Base-by-base conservation (phyloP, 2,797 vertebrate species). In the Hephaestus fuliginosus region DNA sequence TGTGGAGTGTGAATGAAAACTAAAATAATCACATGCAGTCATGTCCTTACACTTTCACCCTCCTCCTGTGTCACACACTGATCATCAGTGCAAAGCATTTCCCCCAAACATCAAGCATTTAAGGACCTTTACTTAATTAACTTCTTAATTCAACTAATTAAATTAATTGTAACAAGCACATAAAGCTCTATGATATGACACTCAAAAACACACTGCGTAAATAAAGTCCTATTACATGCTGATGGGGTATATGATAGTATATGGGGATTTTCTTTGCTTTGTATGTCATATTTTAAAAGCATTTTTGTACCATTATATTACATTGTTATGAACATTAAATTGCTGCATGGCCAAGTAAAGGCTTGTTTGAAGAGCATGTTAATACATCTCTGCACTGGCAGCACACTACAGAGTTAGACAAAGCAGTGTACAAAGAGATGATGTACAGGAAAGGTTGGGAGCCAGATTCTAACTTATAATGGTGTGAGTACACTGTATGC, bases 401-500 rank as follows among this genome's bases (percentile, higher is more conserved):
- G 48, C 18, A 44, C 36, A 48, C 55, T 51, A 52, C 49, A 41
- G 65, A 70, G 73, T 69, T 15, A 33, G 64, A 83, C 56, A 75
- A 81, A 74, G 68, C 22, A 46, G 20, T 52, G 76, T 28, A 49
- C 57, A 85, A 83, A 85, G 60, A 72, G 71, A 79, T 8, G 39
- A 75, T 14, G 25, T n/a, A 15, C 67, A 51, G 76, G 13, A 36
- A 64, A 74, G 82, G 67, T 70, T 25, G 48, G 62, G 67, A 25
- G 79, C 71, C 55, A 51, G 49, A 60, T 76, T 80, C 70, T 39
- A 76, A 68, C 73, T 74, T 87, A 78, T 91, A 89, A 89, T 86
- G 81, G 84, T 49, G 61, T 5, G 71, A 85, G 79, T 56, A 72
- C 86, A 67, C 81, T 79, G 88, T 44, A 49, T 86, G 83, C 22